Conservation (phyloP, 2,888 invertebrate species). For the Meghimatium bilineatum region DNA sequence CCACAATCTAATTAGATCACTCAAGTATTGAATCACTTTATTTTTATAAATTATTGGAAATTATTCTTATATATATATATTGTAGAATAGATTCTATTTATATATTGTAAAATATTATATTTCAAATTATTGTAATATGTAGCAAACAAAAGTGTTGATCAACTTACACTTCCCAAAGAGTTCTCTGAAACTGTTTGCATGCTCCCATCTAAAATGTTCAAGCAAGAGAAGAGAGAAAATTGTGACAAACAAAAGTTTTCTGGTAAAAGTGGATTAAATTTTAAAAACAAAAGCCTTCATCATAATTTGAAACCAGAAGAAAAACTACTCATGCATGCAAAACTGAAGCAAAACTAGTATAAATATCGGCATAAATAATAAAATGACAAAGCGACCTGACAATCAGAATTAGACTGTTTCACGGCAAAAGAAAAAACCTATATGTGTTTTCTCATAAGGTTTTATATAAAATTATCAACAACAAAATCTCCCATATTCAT, state of each 20-base stretch:
- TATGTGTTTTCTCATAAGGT: background rate
- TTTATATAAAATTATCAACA: background rate
- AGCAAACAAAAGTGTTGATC: conserved; percentile 11
- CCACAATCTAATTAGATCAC: too few species aligned
- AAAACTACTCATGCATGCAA: background rate
- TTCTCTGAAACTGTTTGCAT: conserved; percentile 34
- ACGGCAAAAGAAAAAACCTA: too few species aligned
- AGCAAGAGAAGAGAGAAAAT: conserved; percentile 20
- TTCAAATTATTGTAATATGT: too few species aligned
- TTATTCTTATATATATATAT: too few species aligned
- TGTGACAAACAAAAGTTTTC: background rate
- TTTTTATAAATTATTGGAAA: too few species aligned
- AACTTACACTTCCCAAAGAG: conserved; percentile 50
- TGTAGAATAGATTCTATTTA: too few species aligned
- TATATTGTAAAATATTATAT: too few species aligned
- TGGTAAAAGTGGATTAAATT: background rate
- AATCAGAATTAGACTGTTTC: background rate
- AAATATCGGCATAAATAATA: background rate
- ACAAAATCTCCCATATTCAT: background rate
- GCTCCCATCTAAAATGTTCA: conserved; percentile 39
- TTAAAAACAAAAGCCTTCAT: background rate
- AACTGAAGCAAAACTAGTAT: background rate
- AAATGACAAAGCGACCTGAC: background rate
- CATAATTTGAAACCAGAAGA: background rate
- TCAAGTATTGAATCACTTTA: too few species aligned